These are phyloP conservation scores for Ectemnius cavifrons DNA, from an alignment of 2,888 invertebrate genomes.

Conservation along the genomic window DNA sequence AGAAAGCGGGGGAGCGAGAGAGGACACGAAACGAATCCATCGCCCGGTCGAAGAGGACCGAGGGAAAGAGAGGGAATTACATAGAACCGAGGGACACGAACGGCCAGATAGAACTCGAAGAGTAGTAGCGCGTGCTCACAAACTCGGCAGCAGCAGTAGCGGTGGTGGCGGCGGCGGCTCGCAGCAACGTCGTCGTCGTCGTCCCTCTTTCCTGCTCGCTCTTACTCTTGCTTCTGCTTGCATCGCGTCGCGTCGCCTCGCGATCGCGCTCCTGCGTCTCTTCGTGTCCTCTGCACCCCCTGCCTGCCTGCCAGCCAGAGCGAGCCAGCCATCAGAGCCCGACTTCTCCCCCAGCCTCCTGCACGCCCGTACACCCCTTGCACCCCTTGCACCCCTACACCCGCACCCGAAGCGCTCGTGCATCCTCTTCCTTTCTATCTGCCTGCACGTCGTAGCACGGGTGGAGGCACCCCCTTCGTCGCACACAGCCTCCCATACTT, in stretches of 20 bases:
- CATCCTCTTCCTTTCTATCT: too few species aligned
- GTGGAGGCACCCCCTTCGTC: background rate
- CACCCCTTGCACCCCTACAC: too few species aligned
- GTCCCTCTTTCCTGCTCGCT: constrained; percentile 10
- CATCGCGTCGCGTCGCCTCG: constrained; percentile 45
- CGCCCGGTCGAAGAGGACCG: constrained; percentile 2
- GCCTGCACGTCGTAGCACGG: background rate
- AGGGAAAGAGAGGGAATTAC: constrained; percentile 37
- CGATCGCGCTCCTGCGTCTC: constrained; percentile 1
- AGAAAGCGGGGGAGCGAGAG: constrained; percentile 18
- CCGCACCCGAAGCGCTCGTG: too few species aligned
- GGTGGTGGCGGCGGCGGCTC: constrained; percentile 30
- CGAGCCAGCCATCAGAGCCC: too few species aligned
- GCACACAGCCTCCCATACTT: constrained; percentile 4
- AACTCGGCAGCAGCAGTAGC: constrained; percentile 60
- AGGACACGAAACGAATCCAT: constrained; percentile 16
- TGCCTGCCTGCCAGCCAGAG: background rate
- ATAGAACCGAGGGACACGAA: constrained; percentile 33
- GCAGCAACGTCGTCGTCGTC: constrained; percentile 18
- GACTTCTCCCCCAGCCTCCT: too few species aligned
- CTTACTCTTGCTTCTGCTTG: constrained; percentile 26
- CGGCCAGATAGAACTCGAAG: constrained; percentile 63
- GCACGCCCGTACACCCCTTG: too few species aligned
- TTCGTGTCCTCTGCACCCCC: background rate
- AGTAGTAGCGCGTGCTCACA: constrained; percentile 67